Conservation (phyloP, 2,888 invertebrate genomes). For the Melinaea marsaeus region DNA sequence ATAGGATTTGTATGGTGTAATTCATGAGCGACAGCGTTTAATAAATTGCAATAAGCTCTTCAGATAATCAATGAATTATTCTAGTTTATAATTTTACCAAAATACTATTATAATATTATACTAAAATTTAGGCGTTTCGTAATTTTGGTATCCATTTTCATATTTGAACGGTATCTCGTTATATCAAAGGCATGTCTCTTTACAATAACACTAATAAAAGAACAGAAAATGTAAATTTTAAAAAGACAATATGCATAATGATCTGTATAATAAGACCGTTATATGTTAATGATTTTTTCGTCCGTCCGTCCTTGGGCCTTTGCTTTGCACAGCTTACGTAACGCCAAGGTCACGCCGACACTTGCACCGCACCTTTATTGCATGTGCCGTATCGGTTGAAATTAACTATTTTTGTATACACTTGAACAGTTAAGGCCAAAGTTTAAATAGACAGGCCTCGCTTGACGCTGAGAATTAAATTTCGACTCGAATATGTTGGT, state of each 20-base stretch:
- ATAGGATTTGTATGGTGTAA: conserved; percentile 30
- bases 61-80: too few species aligned
- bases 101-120: too few species aligned
- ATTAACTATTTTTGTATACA: conserved; percentile 53
- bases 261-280: conserved; percentile 15
- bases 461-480: background rate
- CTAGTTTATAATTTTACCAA: too few species aligned
- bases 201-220: background rate
- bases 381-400: conserved; percentile 56
- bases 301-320: conserved; percentile 47
- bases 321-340: conserved; percentile 61
- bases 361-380: conserved; percentile 55
- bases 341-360: conserved; percentile 59
- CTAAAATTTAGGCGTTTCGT: too few species aligned
- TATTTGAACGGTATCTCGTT: background rate
- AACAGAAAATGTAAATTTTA: conserved; percentile 2
- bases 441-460: conserved; percentile 25
- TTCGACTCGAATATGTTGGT: background rate
- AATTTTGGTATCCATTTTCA: too few species aligned
- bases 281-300: conserved; percentile 33
- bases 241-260: conserved; percentile 17
- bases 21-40: conserved; percentile 16
- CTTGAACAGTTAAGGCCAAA: conserved; percentile 28
- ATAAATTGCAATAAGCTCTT: background rate
- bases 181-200: background rate